A percentile compares a stretch with the other conserved stretches of the same genome.
These are phyloP conservation scores for Sorex araneus DNA, from an alignment of 2,113 vertebrate species.

Conservation along the genomic window DNA sequence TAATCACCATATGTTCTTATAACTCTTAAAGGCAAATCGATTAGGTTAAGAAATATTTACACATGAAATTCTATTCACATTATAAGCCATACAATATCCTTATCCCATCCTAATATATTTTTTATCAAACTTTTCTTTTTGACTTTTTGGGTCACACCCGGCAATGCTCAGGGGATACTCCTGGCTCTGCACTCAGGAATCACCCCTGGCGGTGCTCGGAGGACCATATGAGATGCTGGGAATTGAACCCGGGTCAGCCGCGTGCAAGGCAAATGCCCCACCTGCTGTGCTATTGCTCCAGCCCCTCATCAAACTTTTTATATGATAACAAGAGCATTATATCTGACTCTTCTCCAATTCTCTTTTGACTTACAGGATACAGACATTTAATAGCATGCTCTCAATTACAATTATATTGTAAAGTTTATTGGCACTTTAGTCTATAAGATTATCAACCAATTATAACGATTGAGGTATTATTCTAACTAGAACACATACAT, in stretches of 20 bases:
- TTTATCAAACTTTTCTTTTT: not conserved
- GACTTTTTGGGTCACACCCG: too few species aligned
- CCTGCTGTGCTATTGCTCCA: too few species aligned
- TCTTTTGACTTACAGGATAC: constrained; percentile 20
- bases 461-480: not conserved
- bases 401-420: not conserved
- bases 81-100: not conserved
- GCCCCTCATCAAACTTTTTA: constrained; percentile 8
- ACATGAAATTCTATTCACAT: constrained; percentile 54
- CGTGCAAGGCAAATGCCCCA: too few species aligned
- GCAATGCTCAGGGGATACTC: too few species aligned
- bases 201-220: too few species aligned
- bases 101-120: not conserved
- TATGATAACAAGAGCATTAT: constrained; percentile 35
- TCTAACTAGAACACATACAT: not conserved
- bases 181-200: too few species aligned
- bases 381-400: constrained; percentile 8
- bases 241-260: too few species aligned
- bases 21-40: not conserved
- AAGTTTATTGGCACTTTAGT: not conserved
- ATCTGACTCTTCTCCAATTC: constrained; percentile 24
- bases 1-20: not conserved
- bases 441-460: not conserved
- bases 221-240: too few species aligned
- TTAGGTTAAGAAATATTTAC: not conserved